phyloP scores from a whole-genome alignment of 2,888 invertebrate species.

The Branchipolynoe longqiensis region DNA sequence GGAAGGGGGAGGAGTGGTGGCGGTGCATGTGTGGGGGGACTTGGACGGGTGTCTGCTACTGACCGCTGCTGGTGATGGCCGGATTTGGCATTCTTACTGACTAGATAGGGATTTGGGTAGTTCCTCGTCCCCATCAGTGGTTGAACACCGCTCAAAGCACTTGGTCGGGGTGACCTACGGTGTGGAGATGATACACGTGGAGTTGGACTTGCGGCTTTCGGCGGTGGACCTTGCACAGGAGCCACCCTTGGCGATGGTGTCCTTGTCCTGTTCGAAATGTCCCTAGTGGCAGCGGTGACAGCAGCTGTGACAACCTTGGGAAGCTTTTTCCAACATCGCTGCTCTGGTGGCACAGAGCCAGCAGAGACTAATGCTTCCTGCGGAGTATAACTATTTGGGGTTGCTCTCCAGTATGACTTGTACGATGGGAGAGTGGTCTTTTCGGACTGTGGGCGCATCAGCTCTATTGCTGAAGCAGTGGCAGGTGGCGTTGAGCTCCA shows the following conservation, averaged over 20 bases:
- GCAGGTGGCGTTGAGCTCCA: not conserved
- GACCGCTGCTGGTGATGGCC: not conserved
- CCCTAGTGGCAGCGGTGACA: too few species aligned
- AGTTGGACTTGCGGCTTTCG: too few species aligned
- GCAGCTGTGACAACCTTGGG: not conserved
- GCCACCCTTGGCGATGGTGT: not conserved
- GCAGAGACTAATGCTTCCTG: not conserved
- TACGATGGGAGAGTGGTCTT: not conserved
- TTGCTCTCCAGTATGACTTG: constrained; percentile 26
- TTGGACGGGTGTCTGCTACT: too few species aligned
- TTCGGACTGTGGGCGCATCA: not conserved
- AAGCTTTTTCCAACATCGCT: constrained; percentile 22
- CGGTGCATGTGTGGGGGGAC: not conserved
- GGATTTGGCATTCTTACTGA: not conserved
- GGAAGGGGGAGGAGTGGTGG: not conserved
- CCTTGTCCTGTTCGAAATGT: not conserved
- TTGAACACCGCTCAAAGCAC: not conserved
- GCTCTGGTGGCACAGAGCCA: constrained; percentile 19
- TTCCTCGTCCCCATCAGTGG: not conserved
- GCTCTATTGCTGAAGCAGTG: not conserved
- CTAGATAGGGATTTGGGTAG: constrained; percentile 2
- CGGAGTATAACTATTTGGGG: constrained; percentile 10
- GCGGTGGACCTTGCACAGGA: too few species aligned
- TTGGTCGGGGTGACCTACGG: too few species aligned
- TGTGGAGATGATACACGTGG: too few species aligned